Percentiles rank a stretch among this genome's conserved stretches.
phyloP scores from a whole-genome alignment of 2,797 vertebrate genomes.

The Acropternis orthonyx region DNA sequence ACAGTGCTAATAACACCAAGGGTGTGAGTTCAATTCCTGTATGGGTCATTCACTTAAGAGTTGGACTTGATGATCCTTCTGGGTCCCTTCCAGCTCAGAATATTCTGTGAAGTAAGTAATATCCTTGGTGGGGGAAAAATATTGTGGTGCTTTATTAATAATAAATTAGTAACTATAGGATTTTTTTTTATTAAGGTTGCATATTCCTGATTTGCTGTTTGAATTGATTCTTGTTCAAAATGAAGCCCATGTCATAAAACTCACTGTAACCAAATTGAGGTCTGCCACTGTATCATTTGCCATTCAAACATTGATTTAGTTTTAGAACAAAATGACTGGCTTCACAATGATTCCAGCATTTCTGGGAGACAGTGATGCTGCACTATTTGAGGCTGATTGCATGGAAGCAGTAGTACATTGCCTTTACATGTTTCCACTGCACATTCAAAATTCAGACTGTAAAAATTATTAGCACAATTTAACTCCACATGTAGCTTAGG shows the following conservation, averaged over 20 bases:
- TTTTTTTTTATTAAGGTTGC: not conserved
- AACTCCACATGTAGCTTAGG: not conserved
- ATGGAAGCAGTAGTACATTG: not conserved
- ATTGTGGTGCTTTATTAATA: not conserved
- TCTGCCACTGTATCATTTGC: not conserved
- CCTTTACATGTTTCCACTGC: not conserved
- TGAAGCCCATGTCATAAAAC: not conserved
- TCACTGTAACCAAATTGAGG: not conserved
- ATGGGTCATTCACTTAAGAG: not conserved
- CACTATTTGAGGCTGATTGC: not conserved
- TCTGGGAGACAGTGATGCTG: not conserved
- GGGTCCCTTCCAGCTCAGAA: not conserved
- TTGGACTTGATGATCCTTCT: not conserved
- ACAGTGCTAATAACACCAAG: not conserved
- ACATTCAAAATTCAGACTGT: not conserved
- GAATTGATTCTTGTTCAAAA: not conserved
- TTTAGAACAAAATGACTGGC: not conserved
- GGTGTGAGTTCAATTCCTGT: not conserved
- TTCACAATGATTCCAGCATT: not conserved
- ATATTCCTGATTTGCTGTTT: not conserved
- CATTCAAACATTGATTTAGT: not conserved
- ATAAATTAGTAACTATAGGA: not conserved
- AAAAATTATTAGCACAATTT: not conserved
- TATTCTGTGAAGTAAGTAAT: not conserved
- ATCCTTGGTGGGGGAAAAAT: not conserved